A percentile compares a stretch with the other conserved stretches of the same genome.
Conservation (phyloP, 2,113 vertebrate genomes). For the Urocolius indicus region DNA sequence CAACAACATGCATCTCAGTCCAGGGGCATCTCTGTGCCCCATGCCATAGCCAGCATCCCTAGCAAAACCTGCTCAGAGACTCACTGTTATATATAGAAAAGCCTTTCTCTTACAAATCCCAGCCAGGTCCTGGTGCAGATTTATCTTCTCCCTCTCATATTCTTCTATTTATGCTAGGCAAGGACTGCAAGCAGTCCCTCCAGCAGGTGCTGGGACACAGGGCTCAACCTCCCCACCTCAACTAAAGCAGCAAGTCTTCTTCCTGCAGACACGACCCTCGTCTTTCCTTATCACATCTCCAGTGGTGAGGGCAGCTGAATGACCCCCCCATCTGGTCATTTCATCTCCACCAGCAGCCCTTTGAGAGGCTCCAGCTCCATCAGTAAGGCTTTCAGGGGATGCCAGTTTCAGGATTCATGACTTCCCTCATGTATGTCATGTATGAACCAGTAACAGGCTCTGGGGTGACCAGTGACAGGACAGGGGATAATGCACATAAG, state of each 20-base stretch:
- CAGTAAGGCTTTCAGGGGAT: not conserved
- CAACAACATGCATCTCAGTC: not conserved
- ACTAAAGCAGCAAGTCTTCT: not conserved
- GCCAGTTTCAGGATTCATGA: not conserved
- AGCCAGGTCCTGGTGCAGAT: too few relatives aligned
- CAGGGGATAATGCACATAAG: too few relatives aligned
- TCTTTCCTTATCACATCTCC: not conserved
- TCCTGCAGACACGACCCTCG: not conserved
- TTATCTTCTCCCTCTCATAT: not conserved
- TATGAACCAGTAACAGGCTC: too few relatives aligned
- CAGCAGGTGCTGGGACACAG: not conserved
- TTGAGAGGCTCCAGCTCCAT: not conserved
- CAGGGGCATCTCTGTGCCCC: too few relatives aligned
- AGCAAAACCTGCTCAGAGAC: not conserved
- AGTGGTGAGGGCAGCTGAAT: rapidly evolving
- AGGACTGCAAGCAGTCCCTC: not conserved
- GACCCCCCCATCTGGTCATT: not conserved
- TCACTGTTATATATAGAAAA: rapidly evolving
- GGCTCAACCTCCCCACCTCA: not conserved
- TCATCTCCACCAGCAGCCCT: not conserved
- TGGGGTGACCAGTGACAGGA: too few relatives aligned
- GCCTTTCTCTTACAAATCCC: rapidly evolving
- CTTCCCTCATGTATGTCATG: rapidly evolving
- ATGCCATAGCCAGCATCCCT: not conserved
- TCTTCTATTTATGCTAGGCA: not conserved